phyloP scores from a whole-genome alignment of 1,140 invertebrate species.

The Camponotus floridanus region DNA sequence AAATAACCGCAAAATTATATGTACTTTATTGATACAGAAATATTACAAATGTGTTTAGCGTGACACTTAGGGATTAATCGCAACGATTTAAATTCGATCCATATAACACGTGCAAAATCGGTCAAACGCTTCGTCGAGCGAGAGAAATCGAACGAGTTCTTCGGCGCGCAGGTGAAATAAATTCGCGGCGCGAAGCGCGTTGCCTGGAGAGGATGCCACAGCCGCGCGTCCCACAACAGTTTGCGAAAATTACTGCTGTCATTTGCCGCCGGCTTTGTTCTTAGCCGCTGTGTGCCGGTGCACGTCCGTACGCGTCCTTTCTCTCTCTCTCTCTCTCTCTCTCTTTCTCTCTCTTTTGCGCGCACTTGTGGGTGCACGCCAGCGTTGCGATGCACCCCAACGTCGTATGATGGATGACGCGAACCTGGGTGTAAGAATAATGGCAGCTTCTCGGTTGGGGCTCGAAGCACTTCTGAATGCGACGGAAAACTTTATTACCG shows the following conservation, averaged over 20 bases:
- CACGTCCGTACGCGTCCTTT: conserved; percentile 1
- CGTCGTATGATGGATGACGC: conserved; percentile 59
- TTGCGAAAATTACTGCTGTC: conserved; percentile 77
- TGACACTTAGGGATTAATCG: background rate
- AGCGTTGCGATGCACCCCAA: conserved; percentile 50
- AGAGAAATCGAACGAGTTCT: conserved; percentile 49
- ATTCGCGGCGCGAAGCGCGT: conserved; percentile 32
- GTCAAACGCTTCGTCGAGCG: conserved; percentile 16
- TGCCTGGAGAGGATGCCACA: conserved; percentile 57
- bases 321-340: background rate
- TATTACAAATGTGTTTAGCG: background rate
- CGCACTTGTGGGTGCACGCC: conserved; percentile 31
- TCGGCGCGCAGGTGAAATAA: conserved; percentile 7
- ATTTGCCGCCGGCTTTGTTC: conserved; percentile 77
- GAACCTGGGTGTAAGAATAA: conserved; percentile 57
- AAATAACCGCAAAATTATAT: too few species aligned
- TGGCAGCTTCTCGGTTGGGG: conserved; percentile 36
- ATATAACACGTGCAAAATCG: conserved; percentile 4
- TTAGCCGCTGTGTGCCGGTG: conserved; percentile 58
- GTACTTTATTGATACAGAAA: background rate
- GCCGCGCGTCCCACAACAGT: conserved; percentile 73
- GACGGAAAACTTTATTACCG: conserved; percentile 58
- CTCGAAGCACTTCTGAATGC: conserved; percentile 54
- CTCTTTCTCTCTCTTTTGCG: background rate
- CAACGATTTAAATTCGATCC: background rate